phyloP scores from a whole-genome alignment of 2,113 vertebrate genomes.

The Ochotona curzoniae region DNA sequence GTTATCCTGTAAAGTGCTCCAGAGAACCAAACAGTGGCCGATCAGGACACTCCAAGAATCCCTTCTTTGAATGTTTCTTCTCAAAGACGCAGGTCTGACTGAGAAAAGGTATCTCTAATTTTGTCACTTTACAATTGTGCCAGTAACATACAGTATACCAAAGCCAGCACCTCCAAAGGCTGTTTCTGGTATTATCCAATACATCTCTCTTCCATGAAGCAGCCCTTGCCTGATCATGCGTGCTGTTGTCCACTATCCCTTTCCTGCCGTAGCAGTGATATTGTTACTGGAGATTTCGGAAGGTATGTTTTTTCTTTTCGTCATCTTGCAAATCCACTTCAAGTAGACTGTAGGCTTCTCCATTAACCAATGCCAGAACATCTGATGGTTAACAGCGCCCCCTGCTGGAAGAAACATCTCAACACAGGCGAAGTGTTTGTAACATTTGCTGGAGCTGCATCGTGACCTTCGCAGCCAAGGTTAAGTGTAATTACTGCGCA shows the following conservation, averaged over 20 bases:
- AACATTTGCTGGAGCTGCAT: background rate
- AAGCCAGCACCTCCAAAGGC: too few relatives aligned
- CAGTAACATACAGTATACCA: too few relatives aligned
- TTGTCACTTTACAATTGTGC: background rate
- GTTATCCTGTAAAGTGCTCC: background rate
- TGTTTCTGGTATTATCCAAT: background rate
- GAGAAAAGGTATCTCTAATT: background rate
- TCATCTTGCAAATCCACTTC: background rate
- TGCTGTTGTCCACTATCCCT: background rate
- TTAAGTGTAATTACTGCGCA: too few relatives aligned
- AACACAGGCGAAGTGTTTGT: too few relatives aligned
- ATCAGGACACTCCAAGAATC: background rate
- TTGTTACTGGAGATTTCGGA: background rate
- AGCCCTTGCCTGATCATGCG: too few relatives aligned
- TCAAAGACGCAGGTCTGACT: background rate
- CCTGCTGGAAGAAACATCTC: constrained; percentile 69
- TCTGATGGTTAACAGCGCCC: constrained; percentile 63
- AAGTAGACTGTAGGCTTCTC: background rate
- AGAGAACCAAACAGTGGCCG: background rate
- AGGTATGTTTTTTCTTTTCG: background rate
- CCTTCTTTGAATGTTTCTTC: background rate
- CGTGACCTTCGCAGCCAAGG: fast-evolving
- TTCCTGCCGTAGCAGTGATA: background rate
- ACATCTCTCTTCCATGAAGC: background rate
- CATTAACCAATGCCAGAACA: fast-evolving